These are phyloP conservation scores for Idaea aversata DNA, from an alignment of 2,888 invertebrate species.

Conservation along the genomic window DNA sequence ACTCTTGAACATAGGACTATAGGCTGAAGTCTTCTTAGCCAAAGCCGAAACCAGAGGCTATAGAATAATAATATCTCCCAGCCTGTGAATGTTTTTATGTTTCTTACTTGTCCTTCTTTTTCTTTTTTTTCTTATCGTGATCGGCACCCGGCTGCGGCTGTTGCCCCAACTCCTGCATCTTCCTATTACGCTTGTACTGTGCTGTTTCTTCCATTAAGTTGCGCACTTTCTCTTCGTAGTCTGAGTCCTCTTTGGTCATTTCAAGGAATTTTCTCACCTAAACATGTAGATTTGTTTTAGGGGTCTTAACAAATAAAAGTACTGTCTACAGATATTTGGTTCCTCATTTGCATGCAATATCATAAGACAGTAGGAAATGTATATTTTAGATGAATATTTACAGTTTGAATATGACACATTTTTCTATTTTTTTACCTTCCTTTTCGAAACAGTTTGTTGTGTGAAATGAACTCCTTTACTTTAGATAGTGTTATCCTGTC, in stretches of 20 bases:
- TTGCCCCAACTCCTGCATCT: conserved; percentile 83
- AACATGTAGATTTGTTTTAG: background rate
- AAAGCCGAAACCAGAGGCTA: too few species aligned
- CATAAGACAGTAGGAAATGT: background rate
- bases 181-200: conserved; percentile 87
- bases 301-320: background rate
- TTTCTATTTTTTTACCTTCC: background rate
- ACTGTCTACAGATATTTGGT: background rate
- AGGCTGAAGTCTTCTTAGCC: too few species aligned
- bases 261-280: conserved; percentile 87
- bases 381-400: background rate
- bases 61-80: too few species aligned
- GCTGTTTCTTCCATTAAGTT: conserved; percentile 91
- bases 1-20: too few species aligned
- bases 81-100: background rate
- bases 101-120: conserved; percentile 78
- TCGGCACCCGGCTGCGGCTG: conserved; percentile 74
- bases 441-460: background rate
- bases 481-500: background rate
- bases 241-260: conserved; percentile 90
- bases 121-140: conserved; percentile 75
- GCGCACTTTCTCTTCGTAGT: conserved; percentile 92
- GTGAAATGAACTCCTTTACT: background rate
- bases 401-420: background rate
- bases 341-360: background rate